Conservation (phyloP, 2,113 vertebrate genomes). For the sheep (Ovis aries) region ARS-UI_Ramb_v3.0 NC_056056.1:34185001-34185500, state of each 20-base stretch:
- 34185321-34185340: conserved; percentile 81
- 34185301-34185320: conserved; percentile 36
- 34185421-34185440: not conserved
- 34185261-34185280: not conserved
- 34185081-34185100: not conserved
- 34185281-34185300: conserved; percentile 47
- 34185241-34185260: not conserved
- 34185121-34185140: not conserved
- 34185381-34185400: conserved; percentile 88
- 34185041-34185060: not conserved
- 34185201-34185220: not conserved
- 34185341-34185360: conserved; percentile 92
- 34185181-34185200: not conserved
- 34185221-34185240: not conserved
- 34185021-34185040: not conserved
- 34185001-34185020: not conserved
- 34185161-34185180: not conserved
- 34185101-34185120: not conserved
- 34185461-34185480: fast-evolving
- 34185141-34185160: not conserved
- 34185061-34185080: not conserved
- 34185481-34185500: not conserved
- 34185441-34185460: not conserved
- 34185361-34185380: conserved; percentile 85
- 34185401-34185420: conserved; percentile 84